phyloP scores from a whole-genome alignment of 2,797 vertebrate genomes.

The Catharus ustulatus region DNA sequence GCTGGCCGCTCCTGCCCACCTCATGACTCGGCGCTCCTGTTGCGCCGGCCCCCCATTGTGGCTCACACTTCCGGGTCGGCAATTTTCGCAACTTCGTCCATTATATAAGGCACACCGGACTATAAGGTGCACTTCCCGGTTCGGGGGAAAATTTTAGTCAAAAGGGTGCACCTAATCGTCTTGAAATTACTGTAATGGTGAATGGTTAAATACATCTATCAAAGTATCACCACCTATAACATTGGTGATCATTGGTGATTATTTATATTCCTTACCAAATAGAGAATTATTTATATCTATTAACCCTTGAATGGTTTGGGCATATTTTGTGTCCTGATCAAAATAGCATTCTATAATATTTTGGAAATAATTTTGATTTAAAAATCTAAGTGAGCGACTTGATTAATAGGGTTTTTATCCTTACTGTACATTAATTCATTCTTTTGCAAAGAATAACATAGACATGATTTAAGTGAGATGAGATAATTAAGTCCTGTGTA shows the following conservation, averaged over 20 bases:
- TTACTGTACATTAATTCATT: too few relatives aligned
- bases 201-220: neutral
- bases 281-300: neutral
- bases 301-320: neutral
- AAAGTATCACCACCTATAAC: neutral
- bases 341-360: neutral
- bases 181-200: neutral
- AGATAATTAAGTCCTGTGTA: neutral
- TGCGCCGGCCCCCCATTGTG: too few relatives aligned
- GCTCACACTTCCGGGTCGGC: too few relatives aligned
- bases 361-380: neutral
- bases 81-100: too few relatives aligned
- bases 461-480: neutral
- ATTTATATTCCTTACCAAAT: neutral
- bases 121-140: too few relatives aligned
- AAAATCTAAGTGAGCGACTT: neutral
- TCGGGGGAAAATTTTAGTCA: too few relatives aligned
- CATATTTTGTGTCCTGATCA: neutral
- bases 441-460: neutral
- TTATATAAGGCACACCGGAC: too few relatives aligned
- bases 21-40: too few relatives aligned
- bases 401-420: neutral
- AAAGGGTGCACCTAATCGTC: too few relatives aligned
- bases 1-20: too few relatives aligned
- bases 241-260: neutral